A percentile compares a stretch with the other conserved stretches of the same genome.
Conservation (phyloP, 2,888 invertebrate species). For the Germaria angustata region DNA sequence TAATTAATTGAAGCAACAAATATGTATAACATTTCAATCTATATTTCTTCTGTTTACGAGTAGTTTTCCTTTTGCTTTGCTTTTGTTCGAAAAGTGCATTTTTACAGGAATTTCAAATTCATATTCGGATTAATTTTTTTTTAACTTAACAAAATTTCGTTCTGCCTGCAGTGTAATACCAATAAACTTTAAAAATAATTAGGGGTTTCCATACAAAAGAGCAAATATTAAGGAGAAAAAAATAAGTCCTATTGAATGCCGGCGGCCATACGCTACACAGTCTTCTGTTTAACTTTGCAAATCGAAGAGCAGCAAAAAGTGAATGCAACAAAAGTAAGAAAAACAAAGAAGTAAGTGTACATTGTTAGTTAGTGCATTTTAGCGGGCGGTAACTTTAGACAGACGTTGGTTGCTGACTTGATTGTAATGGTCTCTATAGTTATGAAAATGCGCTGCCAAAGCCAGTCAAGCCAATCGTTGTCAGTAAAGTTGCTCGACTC, state of each 20-base stretch:
- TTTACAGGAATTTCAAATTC: background rate
- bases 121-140: background rate
- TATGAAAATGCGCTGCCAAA: background rate
- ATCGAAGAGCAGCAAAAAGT: background rate
- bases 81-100: background rate
- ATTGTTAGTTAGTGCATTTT: conserved; percentile 37
- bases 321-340: background rate
- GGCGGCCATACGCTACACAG: background rate
- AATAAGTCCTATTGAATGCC: conserved; percentile 22
- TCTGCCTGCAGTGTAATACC: background rate
- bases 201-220: conserved; percentile 16
- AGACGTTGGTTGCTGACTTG: background rate
- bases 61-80: too few relatives aligned
- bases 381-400: conserved; percentile 28
- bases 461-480: conserved; percentile 1
- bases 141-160: background rate
- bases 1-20: too few relatives aligned
- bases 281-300: conserved; percentile 10
- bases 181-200: conserved; percentile 19
- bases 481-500: conserved; percentile 24
- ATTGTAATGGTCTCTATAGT: background rate
- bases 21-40: too few relatives aligned
- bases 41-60: too few relatives aligned
- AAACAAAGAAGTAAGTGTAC: background rate
- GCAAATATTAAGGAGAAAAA: background rate